A percentile compares a stretch with the other conserved stretches of the same genome.
phyloP scores from a whole-genome alignment of 2,888 invertebrate species.

The Patella caerulea region DNA sequence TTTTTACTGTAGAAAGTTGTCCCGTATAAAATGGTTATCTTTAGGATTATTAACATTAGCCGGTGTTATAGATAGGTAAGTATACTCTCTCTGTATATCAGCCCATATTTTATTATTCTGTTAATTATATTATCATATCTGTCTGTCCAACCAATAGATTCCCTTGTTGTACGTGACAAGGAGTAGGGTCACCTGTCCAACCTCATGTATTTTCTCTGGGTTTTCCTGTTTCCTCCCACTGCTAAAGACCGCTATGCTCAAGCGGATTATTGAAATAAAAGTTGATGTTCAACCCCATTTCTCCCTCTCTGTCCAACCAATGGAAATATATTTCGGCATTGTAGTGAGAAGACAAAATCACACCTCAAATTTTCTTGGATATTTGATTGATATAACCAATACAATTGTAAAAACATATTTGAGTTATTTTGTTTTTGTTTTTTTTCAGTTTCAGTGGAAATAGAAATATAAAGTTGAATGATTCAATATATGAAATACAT shows the following conservation, averaged over 20 bases:
- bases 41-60: conserved; percentile 63
- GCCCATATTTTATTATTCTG: neutral
- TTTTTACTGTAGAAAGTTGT: conserved; percentile 51
- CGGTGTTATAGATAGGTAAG: conserved; percentile 67
- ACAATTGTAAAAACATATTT: neutral
- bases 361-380: neutral
- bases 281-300: too few species aligned
- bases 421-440: neutral
- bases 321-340: conserved; percentile 17
- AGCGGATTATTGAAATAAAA: too few species aligned
- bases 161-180: too few species aligned
- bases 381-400: neutral
- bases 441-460: conserved; percentile 63
- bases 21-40: conserved; percentile 63
- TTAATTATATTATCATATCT: too few species aligned
- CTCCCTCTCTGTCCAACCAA: conserved; percentile 24
- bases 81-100: neutral
- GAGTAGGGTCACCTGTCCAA: too few species aligned
- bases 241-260: too few species aligned
- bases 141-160: too few species aligned
- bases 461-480: conserved; percentile 38
- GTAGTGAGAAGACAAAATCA: conserved; percentile 16
- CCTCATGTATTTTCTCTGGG: too few species aligned
- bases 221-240: too few species aligned
- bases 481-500: conserved; percentile 53